phyloP scores from a whole-genome alignment of 2,888 invertebrate genomes.

The Callyntrura guangdongensis region DNA sequence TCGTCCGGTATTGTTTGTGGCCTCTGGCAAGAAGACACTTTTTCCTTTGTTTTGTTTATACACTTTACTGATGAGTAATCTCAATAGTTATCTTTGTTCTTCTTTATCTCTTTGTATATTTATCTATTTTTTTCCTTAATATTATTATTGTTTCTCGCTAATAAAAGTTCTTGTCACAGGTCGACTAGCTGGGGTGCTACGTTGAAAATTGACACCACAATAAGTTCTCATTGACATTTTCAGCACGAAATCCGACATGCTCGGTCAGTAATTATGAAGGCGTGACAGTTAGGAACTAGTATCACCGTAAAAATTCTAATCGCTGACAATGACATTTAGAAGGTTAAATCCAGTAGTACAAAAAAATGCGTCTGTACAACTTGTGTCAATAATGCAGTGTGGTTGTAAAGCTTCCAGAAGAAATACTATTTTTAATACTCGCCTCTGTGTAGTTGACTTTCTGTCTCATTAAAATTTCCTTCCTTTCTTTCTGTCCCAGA shows the following conservation, averaged over 20 bases:
- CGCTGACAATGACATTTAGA: slow-evolving; percentile 9
- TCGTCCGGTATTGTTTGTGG: neutral
- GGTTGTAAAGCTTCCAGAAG: neutral
- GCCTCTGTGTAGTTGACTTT: neutral
- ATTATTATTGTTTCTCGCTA: neutral
- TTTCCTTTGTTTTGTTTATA: too few relatives aligned
- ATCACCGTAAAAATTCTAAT: neutral
- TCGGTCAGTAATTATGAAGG: slow-evolving; percentile 4
- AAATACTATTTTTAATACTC: neutral
- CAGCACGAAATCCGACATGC: neutral
- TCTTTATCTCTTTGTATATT: neutral
- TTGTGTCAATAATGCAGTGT: neutral
- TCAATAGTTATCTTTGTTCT: neutral
- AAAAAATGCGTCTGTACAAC: neutral
- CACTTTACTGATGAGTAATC: too few relatives aligned
- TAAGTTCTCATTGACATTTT: slow-evolving; percentile 24
- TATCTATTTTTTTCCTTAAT: neutral
- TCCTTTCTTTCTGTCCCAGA: neutral
- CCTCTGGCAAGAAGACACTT: neutral
- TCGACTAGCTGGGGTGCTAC: neutral
- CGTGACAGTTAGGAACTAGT: neutral
- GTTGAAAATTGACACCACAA: neutral
- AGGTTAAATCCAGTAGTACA: neutral
- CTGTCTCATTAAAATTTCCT: neutral
- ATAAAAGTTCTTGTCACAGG: neutral